Conservation (phyloP, 2,888 invertebrate genomes). For the Cataglyphis cursor region DNA sequence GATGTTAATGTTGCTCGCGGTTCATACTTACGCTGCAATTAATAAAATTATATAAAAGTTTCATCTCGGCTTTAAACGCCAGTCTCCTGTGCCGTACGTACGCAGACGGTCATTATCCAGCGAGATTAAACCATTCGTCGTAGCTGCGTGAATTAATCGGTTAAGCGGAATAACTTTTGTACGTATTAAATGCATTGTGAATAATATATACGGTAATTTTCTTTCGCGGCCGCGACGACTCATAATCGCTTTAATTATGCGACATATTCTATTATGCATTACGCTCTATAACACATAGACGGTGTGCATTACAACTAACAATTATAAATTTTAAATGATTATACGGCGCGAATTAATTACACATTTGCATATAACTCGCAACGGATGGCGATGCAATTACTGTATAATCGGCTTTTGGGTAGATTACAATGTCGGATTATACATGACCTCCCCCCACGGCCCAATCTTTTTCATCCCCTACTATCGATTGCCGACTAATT, state of each 20-base stretch:
- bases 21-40: constrained; percentile 42
- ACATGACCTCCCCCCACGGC: not conserved
- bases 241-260: constrained; percentile 44
- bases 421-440: constrained; percentile 41
- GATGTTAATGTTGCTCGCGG: constrained; percentile 28
- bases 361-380: not conserved
- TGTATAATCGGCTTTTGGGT: constrained; percentile 26
- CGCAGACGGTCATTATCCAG: constrained; percentile 34
- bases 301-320: constrained; percentile 26
- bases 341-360: constrained; percentile 34
- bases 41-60: constrained; percentile 49
- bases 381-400: constrained; percentile 35
- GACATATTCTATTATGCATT: constrained; percentile 29
- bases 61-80: constrained; percentile 23
- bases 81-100: not conserved
- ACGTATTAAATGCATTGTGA: constrained; percentile 46
- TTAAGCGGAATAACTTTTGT: constrained; percentile 38
- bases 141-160: constrained; percentile 33
- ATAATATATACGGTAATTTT: constrained; percentile 43
- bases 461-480: constrained; percentile 20
- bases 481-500: constrained; percentile 39
- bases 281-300: not conserved
- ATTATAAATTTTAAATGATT: constrained; percentile 34
- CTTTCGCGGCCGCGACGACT: not conserved
- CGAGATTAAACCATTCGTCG: constrained; percentile 36